Percentiles rank a stretch among this genome's conserved stretches.
Evolutionary conservation across 2,113 vertebrate species (phyloP).

Genomic region (Meleagris gallopavo): DNA sequence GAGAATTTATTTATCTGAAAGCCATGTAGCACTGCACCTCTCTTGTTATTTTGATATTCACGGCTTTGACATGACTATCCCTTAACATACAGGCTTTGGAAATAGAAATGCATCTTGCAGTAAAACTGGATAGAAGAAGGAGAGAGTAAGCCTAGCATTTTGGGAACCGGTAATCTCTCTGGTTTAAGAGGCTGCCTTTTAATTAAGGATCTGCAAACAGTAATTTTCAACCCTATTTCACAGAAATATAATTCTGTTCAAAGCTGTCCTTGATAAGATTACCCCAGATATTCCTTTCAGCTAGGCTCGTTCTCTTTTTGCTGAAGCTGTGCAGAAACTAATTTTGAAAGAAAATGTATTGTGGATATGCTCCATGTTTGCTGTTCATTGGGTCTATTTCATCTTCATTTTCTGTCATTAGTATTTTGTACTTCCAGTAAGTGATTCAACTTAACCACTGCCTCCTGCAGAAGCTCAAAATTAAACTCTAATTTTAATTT

Average conservation of each 20-base stretch:
- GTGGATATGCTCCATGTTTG: neutral
- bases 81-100: neutral
- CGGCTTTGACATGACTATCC: neutral
- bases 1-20: neutral
- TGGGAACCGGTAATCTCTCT: neutral
- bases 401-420: neutral
- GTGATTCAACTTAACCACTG: constrained; percentile 42
- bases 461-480: constrained; percentile 19
- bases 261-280: neutral
- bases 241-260: constrained; percentile 6
- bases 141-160: neutral
- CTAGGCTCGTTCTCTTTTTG: neutral
- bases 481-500: constrained; percentile 43
- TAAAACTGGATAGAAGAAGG: neutral
- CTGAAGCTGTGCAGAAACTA: neutral
- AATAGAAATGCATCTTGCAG: neutral
- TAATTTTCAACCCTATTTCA: constrained; percentile 44
- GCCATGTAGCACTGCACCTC: neutral
- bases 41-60: neutral
- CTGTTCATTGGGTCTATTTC: neutral
- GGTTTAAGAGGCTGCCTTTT: constrained; percentile 51
- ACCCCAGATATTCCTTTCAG: neutral
- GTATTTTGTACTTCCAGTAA: constrained; percentile 32
- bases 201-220: constrained; percentile 53
- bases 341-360: neutral